phyloP scores from a whole-genome alignment of 2,888 invertebrate genomes.

The Hydropsyche betteni region DNA sequence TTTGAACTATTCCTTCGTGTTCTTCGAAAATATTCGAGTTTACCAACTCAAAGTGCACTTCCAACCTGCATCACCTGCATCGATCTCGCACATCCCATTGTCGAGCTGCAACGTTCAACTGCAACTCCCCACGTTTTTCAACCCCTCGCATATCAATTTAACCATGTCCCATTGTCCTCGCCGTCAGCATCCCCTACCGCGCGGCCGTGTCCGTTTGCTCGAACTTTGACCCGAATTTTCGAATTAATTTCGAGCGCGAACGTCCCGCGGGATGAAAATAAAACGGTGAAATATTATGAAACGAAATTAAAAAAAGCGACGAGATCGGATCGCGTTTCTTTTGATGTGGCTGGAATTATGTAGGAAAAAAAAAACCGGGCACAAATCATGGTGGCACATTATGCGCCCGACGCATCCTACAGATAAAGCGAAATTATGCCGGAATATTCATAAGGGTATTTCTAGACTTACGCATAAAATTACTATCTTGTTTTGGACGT shows the following conservation, averaged over 20 bases:
- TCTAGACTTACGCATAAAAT: neutral
- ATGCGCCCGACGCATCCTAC: slow-evolving; percentile 13
- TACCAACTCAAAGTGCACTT: neutral
- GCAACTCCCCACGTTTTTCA: neutral
- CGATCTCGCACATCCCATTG: slow-evolving; percentile 10
- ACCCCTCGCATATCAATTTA: slow-evolving; percentile 27
- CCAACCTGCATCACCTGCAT: slow-evolving; percentile 32
- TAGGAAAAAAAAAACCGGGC: neutral
- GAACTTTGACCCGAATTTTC: neutral
- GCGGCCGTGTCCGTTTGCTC: neutral
- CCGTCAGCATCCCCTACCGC: neutral
- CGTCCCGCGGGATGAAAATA: no score
- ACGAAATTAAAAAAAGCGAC: no score
- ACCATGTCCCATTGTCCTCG: slow-evolving; percentile 8
- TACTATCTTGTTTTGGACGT: no score
- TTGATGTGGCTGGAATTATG: neutral
- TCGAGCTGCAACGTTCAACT: no score
- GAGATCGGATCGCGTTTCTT: slow-evolving; percentile 19
- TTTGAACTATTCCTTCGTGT: neutral
- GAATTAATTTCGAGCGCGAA: neutral
- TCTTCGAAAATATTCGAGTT: neutral
- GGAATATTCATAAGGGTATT: slow-evolving; percentile 34
- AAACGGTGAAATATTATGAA: no score
- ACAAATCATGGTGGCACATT: slow-evolving; percentile 29
- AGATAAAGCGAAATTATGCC: slow-evolving; percentile 30